A percentile compares a stretch with the other conserved stretches of the same genome.
These are phyloP conservation scores for Prietella phreatophila DNA, from an alignment of 2,113 vertebrate species.

Conservation along the genomic window DNA sequence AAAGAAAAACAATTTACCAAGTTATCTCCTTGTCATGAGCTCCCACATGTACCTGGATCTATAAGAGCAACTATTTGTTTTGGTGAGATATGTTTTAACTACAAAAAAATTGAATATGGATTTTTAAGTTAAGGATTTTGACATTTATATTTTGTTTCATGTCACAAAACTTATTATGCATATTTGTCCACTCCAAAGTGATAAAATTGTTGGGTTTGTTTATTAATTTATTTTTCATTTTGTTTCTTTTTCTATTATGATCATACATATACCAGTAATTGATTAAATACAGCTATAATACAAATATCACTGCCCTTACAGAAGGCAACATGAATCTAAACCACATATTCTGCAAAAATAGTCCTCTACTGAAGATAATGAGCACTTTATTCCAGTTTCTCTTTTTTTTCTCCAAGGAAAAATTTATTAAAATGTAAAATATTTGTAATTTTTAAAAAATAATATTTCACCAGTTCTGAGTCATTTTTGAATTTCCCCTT, in stretches of 20 bases:
- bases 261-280: neutral
- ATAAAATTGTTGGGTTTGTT: neutral
- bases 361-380: constrained; percentile 55
- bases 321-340: neutral
- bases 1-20: constrained; percentile 45
- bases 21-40: constrained; percentile 45
- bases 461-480: neutral
- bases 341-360: neutral
- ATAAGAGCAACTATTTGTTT: constrained; percentile 10
- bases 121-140: neutral
- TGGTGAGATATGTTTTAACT: constrained; percentile 20
- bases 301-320: neutral
- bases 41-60: constrained; percentile 38
- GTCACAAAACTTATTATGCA: neutral
- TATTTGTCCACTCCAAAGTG: neutral
- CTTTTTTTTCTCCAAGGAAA: neutral
- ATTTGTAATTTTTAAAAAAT: neutral
- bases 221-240: too few species aligned
- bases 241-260: neutral
- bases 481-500: neutral
- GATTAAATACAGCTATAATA: neutral
- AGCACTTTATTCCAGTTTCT: constrained; percentile 56
- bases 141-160: constrained; percentile 20
- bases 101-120: neutral
- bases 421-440: neutral